A percentile compares a stretch with the other conserved stretches of the same genome.
Conservation (phyloP, 2,888 invertebrate species). For the Bruchidius siliquastri region DNA sequence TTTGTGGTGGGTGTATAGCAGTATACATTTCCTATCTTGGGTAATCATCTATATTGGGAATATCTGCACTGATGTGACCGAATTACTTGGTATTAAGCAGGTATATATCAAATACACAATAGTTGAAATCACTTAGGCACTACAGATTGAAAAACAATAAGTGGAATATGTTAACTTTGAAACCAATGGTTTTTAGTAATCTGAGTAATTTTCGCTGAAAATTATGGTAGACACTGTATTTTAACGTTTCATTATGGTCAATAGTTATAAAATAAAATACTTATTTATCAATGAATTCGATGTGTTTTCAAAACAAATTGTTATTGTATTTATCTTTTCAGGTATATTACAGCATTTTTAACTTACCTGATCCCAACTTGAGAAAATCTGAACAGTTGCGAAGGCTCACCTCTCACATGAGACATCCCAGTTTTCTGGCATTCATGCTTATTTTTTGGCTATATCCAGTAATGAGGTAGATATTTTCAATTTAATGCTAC, state of each 20-base stretch:
- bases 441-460: constrained; percentile 56
- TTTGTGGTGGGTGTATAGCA: constrained; percentile 50
- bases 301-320: background rate
- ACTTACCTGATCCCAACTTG: constrained; percentile 49
- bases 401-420: constrained; percentile 54
- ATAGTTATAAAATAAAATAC: too few species aligned
- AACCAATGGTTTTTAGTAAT: too few species aligned
- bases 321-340: constrained; percentile 23
- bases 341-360: constrained; percentile 55
- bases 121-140: too few species aligned
- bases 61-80: constrained; percentile 58
- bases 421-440: constrained; percentile 60
- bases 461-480: constrained; percentile 57
- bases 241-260: too few species aligned
- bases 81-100: constrained; percentile 59
- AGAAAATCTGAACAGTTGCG: constrained; percentile 54
- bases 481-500: constrained; percentile 2
- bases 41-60: constrained; percentile 56
- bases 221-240: too few species aligned
- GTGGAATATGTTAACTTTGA: too few species aligned
- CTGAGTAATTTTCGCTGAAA: too few species aligned
- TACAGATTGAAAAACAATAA: constrained; percentile 2
- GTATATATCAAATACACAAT: constrained; percentile 27
- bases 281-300: background rate
- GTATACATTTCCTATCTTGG: constrained; percentile 54